Percentiles rank a stretch among this genome's conserved stretches.
Conservation (phyloP, 2,797 vertebrate genomes). For the Pangasius mekongensis region DNA sequence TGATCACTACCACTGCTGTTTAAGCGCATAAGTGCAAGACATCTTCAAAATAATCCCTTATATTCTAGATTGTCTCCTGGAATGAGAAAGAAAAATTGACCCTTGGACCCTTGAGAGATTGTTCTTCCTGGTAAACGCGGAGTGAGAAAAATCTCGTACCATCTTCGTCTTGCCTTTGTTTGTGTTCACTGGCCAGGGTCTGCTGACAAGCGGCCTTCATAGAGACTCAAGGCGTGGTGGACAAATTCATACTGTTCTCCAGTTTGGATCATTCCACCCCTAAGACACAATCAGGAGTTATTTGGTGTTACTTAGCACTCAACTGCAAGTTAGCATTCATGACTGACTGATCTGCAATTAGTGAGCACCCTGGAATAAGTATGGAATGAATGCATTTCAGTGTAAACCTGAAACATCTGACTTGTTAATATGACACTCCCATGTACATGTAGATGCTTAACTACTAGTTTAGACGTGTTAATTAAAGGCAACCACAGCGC, state of each 20-base stretch:
- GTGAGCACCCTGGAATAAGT: not conserved
- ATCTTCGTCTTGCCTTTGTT: not conserved
- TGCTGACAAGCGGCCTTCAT: constrained; percentile 83
- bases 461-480: not conserved
- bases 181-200: constrained; percentile 82
- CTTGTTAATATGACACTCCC: not conserved
- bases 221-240: constrained; percentile 91
- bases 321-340: not conserved
- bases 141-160: constrained; percentile 18
- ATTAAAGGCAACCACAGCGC: not conserved
- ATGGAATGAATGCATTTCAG: not conserved
- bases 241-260: constrained; percentile 97
- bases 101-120: constrained; percentile 4
- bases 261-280: constrained; percentile 98
- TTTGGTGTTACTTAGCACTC: not conserved
- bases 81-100: constrained; percentile 41
- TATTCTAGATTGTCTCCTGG: constrained; percentile 46
- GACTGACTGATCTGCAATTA: not conserved
- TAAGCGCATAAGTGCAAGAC: constrained; percentile 20
- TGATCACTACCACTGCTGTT: constrained; percentile 40
- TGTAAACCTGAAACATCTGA: not conserved
- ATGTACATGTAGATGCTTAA: not conserved
- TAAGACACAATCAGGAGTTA: constrained; percentile 63
- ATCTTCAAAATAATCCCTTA: not conserved
- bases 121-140: constrained; percentile 23